These are phyloP conservation scores for Proterorhinus semilunaris DNA, from an alignment of 2,113 vertebrate species.

Conservation along the genomic window DNA sequence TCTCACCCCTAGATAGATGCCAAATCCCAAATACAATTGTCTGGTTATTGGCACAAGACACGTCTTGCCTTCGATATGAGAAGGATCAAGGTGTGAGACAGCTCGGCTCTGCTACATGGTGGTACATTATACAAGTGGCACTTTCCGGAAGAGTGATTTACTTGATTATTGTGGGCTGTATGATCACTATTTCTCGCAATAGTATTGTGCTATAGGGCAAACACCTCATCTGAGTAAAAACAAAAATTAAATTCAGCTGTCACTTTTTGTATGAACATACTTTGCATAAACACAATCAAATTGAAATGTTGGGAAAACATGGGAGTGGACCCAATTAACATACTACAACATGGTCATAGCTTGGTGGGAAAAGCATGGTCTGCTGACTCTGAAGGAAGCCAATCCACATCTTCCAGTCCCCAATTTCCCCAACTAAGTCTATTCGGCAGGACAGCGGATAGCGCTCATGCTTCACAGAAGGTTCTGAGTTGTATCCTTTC, in stretches of 20 bases:
- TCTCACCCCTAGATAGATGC: background rate
- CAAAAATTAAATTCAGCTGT: background rate
- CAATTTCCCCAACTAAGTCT: too few species aligned
- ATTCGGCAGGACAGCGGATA: too few species aligned
- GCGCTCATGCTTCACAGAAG: too few species aligned
- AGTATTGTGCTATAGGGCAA: background rate
- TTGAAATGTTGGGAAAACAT: background rate
- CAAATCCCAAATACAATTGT: background rate
- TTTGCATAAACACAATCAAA: background rate
- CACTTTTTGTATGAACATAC: background rate
- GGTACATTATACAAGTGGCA: background rate
- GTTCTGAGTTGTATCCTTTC: too few species aligned
- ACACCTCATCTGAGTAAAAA: background rate
- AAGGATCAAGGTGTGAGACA: background rate
- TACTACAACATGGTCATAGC: background rate
- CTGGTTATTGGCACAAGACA: background rate
- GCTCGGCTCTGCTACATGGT: background rate
- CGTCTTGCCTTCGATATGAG: background rate
- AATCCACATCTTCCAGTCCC: too few species aligned
- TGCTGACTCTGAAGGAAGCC: too few species aligned
- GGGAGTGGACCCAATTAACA: background rate
- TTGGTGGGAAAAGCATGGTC: background rate
- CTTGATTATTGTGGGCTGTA: background rate
- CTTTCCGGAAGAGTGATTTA: conserved; percentile 1
- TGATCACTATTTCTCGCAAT: background rate